Percentiles rank a stretch among this genome's conserved stretches.
Conservation (phyloP, 2,888 invertebrate genomes). For the Brenthis ino region DNA sequence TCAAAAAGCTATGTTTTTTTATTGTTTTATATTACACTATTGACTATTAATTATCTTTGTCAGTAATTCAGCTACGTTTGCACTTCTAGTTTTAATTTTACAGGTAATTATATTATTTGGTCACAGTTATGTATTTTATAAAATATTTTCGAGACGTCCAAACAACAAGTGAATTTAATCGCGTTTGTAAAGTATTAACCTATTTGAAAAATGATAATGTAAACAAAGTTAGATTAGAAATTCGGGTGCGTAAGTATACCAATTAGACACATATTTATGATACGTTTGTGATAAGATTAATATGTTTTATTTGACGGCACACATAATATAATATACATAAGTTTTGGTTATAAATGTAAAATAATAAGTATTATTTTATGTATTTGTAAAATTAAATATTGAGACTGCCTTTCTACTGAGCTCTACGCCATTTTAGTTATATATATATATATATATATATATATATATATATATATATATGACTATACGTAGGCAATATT, state of each 20-base stretch:
- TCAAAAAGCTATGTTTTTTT: neutral
- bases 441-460: too few species aligned
- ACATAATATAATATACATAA: neutral
- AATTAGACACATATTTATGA: slow-evolving; percentile 56
- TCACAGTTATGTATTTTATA: neutral
- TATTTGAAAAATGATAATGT: slow-evolving; percentile 44
- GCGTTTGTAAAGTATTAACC: slow-evolving; percentile 50
- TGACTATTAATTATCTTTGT: neutral
- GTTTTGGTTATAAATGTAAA: neutral
- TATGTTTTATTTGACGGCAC: slow-evolving; percentile 12
- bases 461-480: too few species aligned
- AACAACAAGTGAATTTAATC: slow-evolving; percentile 27
- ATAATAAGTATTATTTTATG: too few species aligned
- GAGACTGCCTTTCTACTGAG: too few species aligned
- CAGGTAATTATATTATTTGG: neutral
- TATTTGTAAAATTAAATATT: too few species aligned
- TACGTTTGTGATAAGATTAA: slow-evolving; percentile 38
- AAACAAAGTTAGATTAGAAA: slow-evolving; percentile 52
- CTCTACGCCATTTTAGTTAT: too few species aligned
- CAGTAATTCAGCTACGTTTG: neutral
- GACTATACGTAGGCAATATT: too few species aligned
- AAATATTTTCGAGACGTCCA: slow-evolving; percentile 13
- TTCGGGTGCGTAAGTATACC: slow-evolving; percentile 56
- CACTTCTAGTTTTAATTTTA: slow-evolving; percentile 16
- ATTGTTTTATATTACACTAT: slow-evolving; percentile 4